Percentiles rank a stretch among this genome's conserved stretches.
phyloP scores from a whole-genome alignment of 2,888 invertebrate genomes.

The Lymantria dispar region DNA sequence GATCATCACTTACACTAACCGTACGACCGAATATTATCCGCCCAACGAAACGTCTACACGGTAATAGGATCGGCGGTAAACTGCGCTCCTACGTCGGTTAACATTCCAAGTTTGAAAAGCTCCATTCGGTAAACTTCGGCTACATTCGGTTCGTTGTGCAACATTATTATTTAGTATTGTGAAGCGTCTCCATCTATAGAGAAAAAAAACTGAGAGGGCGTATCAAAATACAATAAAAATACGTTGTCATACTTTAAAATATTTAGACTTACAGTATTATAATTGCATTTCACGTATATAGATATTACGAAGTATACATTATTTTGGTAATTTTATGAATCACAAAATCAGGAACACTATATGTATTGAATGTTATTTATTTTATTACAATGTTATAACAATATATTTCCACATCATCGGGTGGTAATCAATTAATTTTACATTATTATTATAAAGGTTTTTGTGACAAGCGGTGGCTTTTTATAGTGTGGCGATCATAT shows the following conservation, averaged over 20 bases:
- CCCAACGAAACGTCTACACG: constrained; percentile 31
- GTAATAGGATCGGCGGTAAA: constrained; percentile 44
- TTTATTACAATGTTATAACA: too few relatives aligned
- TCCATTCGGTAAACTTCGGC: constrained; percentile 47
- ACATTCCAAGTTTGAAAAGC: constrained; percentile 49
- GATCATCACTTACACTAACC: constrained; percentile 47
- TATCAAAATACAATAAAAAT: neutral
- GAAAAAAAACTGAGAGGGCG: neutral
- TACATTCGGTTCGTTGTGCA: constrained; percentile 35
- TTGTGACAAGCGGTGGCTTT: too few relatives aligned
- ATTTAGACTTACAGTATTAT: neutral
- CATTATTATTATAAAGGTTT: too few relatives aligned
- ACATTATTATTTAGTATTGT: neutral
- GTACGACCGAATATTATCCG: constrained; percentile 29
- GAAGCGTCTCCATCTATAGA: neutral
- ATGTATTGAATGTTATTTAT: too few relatives aligned
- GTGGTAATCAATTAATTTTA: too few relatives aligned
- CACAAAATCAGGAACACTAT: too few relatives aligned
- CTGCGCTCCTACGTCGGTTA: constrained; percentile 45
- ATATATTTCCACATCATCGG: too few relatives aligned
- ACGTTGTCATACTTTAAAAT: neutral
- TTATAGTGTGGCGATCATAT: too few relatives aligned
- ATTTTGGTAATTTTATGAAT: too few relatives aligned
- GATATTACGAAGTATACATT: too few relatives aligned
- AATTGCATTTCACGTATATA: too few relatives aligned